Evolutionary conservation across 2,113 vertebrate genomes (phyloP).

Genomic region (Rhinichthys klamathensis): DNA sequence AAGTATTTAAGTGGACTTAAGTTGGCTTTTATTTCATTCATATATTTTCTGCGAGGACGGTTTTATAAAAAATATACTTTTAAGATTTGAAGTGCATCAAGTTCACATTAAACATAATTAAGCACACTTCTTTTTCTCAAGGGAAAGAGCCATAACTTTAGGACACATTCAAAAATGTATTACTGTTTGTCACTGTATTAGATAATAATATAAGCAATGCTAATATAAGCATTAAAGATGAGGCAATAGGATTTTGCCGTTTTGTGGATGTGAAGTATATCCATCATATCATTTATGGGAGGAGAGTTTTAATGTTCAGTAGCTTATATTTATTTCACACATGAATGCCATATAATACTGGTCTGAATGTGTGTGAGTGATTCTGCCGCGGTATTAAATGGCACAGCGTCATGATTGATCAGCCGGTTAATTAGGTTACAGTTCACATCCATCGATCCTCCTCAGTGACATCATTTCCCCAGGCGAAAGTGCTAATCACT

Average conservation of each 20-base stretch:
- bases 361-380: background rate
- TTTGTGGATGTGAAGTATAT: no score
- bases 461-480: conserved; percentile 4
- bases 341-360: background rate
- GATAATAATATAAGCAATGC: background rate
- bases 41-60: background rate
- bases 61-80: background rate
- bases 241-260: background rate
- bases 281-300: no score
- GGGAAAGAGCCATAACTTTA: background rate
- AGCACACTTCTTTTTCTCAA: background rate
- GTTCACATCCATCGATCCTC: conserved; percentile 22
- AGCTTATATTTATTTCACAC: no score
- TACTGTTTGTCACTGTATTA: background rate
- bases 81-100: background rate
- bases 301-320: no score
- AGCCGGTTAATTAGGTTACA: background rate
- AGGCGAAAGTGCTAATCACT: conserved; percentile 1
- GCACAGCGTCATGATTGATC: conserved; percentile 3
- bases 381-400: background rate
- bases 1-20: background rate
- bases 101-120: background rate
- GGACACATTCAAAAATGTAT: background rate
- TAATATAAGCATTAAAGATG: background rate
- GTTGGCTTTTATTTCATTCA: background rate